Evolutionary conservation across 2,888 invertebrate genomes (phyloP), one percentile per base, ranked within the genome.

Genomic region (Eilema caniola): DNA sequence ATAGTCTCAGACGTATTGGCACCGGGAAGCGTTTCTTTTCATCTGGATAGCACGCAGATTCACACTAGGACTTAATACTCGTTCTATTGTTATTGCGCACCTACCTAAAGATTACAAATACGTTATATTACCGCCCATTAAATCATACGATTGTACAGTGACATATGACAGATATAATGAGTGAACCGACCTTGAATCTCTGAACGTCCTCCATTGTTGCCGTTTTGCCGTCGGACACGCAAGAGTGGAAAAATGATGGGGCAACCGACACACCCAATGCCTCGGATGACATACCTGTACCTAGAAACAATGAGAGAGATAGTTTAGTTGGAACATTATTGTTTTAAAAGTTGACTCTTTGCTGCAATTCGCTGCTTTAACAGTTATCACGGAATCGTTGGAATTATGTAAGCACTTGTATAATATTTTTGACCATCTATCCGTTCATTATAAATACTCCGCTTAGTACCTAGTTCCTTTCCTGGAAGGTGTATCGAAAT

Each of bases 161-260:
- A 69, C 64, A 73, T 73, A 78, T 78, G 78, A 75, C 63, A 78
- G 67, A 65, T 81, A 65, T 81, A 78, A 83, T 79, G 75, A 74
- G 37, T 66, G 66, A 73, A 87, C 93, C 93, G 92, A 98, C 98
- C 97, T 98, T 98, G 95, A 98, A 99, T 89, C 98, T 96, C 89
- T 98, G 97, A 72, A 99, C 98, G 94, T 99, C 99, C 95, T 99
- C 98, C 98, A 99, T 98, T 93, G 98, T 98, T 75, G 99, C 99
- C 65, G 98, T 98, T 95, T 98, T 98, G 77, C 98, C 99, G 92
- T 98, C 98, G 86, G 98, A 98, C 86, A 99, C 98, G 95, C 99
- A 99, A 82, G 98, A 98, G 94, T 99, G 99, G 95, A 99, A 99
- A 93, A 99, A 98, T 84, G 98, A 99, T 28, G 99, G 99, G 68